Percentiles rank a stretch among this genome's conserved stretches.
Evolutionary conservation across 2,113 vertebrate genomes (phyloP).

Genomic region (Tragelaphus buxtoni): DNA sequence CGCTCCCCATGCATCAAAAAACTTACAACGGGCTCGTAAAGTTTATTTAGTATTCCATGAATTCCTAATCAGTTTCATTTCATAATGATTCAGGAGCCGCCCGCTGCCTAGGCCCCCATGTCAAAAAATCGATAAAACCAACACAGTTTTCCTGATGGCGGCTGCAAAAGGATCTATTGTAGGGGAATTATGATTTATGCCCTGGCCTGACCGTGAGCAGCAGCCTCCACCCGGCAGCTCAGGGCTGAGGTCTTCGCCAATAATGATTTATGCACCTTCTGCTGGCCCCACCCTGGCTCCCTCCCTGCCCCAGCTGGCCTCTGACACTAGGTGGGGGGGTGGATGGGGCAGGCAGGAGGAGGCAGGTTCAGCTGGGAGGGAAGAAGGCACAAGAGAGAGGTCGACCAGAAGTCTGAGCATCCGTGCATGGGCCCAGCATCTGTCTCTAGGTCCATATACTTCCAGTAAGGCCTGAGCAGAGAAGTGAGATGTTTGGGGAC

Average conservation of each 20-base stretch:
- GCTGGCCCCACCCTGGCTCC: constrained; percentile 71
- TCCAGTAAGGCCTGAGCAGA: not conserved
- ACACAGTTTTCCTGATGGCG: constrained; percentile 95
- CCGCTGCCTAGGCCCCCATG: constrained; percentile 85
- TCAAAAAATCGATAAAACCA: constrained; percentile 98
- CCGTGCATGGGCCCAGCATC: not conserved
- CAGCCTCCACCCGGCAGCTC: constrained; percentile 88
- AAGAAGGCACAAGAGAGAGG: not conserved
- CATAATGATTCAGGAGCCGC: constrained; percentile 94
- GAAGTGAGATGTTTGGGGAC: not conserved
- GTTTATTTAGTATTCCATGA: constrained; percentile 99
- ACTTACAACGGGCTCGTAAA: constrained; percentile 93
- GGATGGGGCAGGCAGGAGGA: rapidly evolving
- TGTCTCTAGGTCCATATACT: not conserved
- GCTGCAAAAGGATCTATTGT: constrained; percentile 98
- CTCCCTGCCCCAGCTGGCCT: constrained; percentile 56
- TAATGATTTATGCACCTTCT: constrained; percentile 97
- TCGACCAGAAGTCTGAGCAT: not conserved
- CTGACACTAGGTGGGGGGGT: not conserved
- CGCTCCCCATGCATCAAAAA: constrained; percentile 92
- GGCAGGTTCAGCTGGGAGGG: not conserved
- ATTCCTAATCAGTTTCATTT: constrained; percentile 99
- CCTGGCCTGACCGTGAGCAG: constrained; percentile 88
- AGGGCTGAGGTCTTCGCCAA: constrained; percentile 97
- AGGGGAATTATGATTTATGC: constrained; percentile 99